Evolutionary conservation across 2,797 vertebrate genomes (phyloP).

Genomic region (Diplodus puntazzo): DNA sequence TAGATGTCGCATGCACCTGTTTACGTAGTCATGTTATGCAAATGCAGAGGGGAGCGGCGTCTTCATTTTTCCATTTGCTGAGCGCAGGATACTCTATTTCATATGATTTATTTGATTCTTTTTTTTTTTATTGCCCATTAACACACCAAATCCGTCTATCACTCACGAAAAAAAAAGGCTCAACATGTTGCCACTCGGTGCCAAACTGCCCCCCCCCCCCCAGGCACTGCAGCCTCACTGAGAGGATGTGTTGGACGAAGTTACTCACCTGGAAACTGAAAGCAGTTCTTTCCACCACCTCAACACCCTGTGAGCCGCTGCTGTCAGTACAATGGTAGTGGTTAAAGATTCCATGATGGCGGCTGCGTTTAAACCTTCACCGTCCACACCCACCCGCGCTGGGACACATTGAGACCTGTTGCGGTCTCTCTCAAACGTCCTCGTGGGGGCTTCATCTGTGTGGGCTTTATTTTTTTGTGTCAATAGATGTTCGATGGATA

Average conservation of each 20-base stretch:
- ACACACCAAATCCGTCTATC: conserved; percentile 28
- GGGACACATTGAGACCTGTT: background rate
- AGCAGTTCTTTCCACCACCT: conserved; percentile 53
- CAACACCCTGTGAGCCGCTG: conserved; percentile 41
- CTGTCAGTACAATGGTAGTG: conserved; percentile 38
- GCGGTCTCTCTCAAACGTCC: background rate
- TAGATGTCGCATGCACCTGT: conserved; percentile 42
- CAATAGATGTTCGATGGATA: conserved; percentile 13
- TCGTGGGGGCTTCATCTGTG: background rate
- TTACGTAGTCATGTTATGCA: conserved; percentile 17
- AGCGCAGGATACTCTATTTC: conserved; percentile 16
- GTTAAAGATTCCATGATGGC: conserved; percentile 34
- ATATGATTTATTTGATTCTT: background rate
- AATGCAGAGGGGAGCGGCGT: conserved; percentile 12
- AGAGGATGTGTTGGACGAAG: conserved; percentile 46
- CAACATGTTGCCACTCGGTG: conserved; percentile 23
- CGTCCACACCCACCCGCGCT: conserved; percentile 17
- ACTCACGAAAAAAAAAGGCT: conserved; percentile 25
- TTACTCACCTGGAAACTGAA: conserved; percentile 50
- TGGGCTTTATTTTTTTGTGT: background rate
- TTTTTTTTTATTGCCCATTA: conserved; percentile 4
- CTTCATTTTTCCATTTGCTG: background rate
- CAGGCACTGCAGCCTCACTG: conserved; percentile 30
- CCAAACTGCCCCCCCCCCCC: conserved; percentile 47
- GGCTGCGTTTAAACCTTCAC: conserved; percentile 34